Base-by-base conservation (phyloP, 2,113 vertebrate species). In the Oncorhynchus keta region DNA sequence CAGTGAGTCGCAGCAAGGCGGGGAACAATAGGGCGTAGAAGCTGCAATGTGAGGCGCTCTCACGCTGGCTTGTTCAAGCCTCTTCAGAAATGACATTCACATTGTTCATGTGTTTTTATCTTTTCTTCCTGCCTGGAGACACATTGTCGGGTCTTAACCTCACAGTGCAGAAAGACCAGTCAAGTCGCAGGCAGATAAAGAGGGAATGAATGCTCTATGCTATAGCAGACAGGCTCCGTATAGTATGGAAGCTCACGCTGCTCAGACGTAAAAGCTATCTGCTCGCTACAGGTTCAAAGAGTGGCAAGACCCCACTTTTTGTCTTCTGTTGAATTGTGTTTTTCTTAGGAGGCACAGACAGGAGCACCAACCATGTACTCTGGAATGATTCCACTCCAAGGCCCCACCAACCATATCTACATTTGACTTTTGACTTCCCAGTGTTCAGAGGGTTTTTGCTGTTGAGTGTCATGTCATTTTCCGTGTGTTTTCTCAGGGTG, bases 21-120 rank as follows among this genome's bases (percentile, higher is more conserved):
- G 39, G 55, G 20, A n/a, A 51, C 65, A 68, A 62, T 62, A 20
- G 59, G 28, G 32, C 11, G 11, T 57, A 3, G 32, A 73, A 3
- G 49, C 49, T 57, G 24, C 11, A 20, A 48, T 55, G 49, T 26
- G 22, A 24, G 26, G 22, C 75, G 11, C 67, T 76, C 74, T 22
- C 78, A 71, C 59, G 24, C 11, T n/a, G 73, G 32, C 39, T 77
- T 32, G 45, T 59, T 68, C 55, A 73, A 4, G 30, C 22, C 68
- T 35, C 75, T 71, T 68, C 71, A 79, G 62, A 70, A 81, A 74
- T 70, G 70, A 75, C 76, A 76, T 32, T 20, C 22, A 2, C 57
- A 82, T 85, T 80, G 78, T 83, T 75, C 68, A 75, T 68, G 75
- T 32, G 18, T 70, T 81, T 78, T 76, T 75, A 73, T 81, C 70